Base-by-base conservation (phyloP, 2,113 vertebrate genomes). In the Corynorhinus townsendii region DNA sequence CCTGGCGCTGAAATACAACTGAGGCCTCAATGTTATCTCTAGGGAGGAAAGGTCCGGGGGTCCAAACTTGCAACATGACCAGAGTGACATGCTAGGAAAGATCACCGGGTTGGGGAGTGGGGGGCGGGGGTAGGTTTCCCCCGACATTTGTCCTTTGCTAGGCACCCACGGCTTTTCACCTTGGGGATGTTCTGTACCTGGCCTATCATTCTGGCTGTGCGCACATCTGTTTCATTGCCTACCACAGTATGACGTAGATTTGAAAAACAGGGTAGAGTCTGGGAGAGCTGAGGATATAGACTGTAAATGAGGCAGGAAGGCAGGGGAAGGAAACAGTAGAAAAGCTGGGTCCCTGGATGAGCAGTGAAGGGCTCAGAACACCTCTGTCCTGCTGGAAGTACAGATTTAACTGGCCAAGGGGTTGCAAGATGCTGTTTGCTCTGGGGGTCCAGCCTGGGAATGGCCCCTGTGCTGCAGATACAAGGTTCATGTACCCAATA, bases 301-400 rank as follows among this genome's bases (percentile, higher is more conserved):
- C 26, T 43, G 28, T 52, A 3, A 24, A 40, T 9, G 81, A 49
- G 64, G 35, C 20, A 2, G 17, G 45, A n/a, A 40, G 10, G 28
- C 49, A 45, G 16, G 4, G 45, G 40, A 33, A 80, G 68, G 81
- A 33, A 45, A 73, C 11, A 22, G 0, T 30, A 33, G 49, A 28
- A 22, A 69, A 43, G 20, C 59, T 30, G 54, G 5, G 4, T 11
- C 9, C 9, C 19, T 38, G 2, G 3, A 38, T 49, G 38, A 62
- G 7, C 15, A 11, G 0, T 1, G 4, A 28, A 43, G 1, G 11
- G 30, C 19, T 76, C 56, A 20, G 35, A 14, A 3, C 35, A 8
- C 7, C 56, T 64, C n/a, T 16, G 4, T 0, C 40, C 1, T 4
- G 16, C 30, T 15, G 52, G 30, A 22, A 62, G 15, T 5, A 5